A percentile compares a stretch with the other conserved stretches of the same genome.
Conservation (phyloP, 2,113 vertebrate genomes). For the Chaetodon trifascialis region DNA sequence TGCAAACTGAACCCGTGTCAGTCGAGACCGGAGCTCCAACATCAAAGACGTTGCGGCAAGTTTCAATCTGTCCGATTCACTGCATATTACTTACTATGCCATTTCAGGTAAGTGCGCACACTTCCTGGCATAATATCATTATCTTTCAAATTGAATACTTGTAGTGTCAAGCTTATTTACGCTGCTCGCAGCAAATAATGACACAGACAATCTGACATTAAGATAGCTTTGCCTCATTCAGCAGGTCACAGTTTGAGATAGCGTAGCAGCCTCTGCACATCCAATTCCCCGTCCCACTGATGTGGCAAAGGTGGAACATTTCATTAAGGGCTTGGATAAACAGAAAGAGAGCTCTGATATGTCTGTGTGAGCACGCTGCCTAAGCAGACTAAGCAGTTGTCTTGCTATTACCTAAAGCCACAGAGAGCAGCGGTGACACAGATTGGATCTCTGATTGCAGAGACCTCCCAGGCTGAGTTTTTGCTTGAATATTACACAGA, state of each 20-base stretch:
- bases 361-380: conserved; percentile 41
- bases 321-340: conserved; percentile 73
- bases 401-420: conserved; percentile 55
- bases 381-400: conserved; percentile 43
- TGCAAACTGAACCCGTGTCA: conserved; percentile 23
- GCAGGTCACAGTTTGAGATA: conserved; percentile 58
- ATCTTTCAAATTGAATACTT: conserved; percentile 58
- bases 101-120: conserved; percentile 39
- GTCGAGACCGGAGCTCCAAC: background rate
- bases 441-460: conserved; percentile 56
- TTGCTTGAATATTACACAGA: conserved; percentile 40
- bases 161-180: conserved; percentile 39
- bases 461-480: conserved; percentile 45
- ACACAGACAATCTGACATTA: conserved; percentile 42
- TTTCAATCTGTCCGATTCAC: conserved; percentile 28
- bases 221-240: conserved; percentile 51
- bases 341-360: conserved; percentile 48
- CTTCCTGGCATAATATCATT: conserved; percentile 49
- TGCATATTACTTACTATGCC: conserved; percentile 3
- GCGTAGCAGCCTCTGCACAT: conserved; percentile 37
- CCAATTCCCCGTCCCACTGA: conserved; percentile 68
- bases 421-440: conserved; percentile 40
- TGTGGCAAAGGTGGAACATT: conserved; percentile 70
- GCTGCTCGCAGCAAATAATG: conserved; percentile 44
- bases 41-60: background rate